These are phyloP conservation scores for Philereme transversata DNA, from an alignment of 2,888 invertebrate species.

Conservation along the genomic window DNA sequence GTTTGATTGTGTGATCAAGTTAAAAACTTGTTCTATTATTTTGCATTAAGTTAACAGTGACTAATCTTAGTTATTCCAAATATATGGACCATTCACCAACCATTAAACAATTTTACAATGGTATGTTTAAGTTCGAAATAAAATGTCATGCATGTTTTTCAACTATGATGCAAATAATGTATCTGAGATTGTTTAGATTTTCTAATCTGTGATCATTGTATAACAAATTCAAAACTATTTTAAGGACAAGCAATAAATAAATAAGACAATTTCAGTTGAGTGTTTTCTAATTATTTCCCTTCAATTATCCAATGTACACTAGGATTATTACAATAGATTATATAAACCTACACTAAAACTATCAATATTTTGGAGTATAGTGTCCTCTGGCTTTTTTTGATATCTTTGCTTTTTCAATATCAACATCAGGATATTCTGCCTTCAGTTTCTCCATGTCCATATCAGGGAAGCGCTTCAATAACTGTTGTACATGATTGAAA, in stretches of 20 bases:
- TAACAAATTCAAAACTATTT: neutral
- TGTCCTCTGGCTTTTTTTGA: constrained; percentile 86
- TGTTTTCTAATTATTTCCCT: constrained; percentile 5
- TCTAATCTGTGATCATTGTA: neutral
- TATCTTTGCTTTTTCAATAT: constrained; percentile 87
- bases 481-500: constrained; percentile 87
- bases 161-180: no score
- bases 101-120: no score
- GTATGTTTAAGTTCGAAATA: no score
- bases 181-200: neutral
- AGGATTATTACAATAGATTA: neutral
- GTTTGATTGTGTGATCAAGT: no score
- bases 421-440: constrained; percentile 89
- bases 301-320: neutral
- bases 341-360: neutral
- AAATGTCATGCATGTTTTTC: no score
- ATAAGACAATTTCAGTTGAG: constrained; percentile 2
- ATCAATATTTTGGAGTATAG: constrained; percentile 76
- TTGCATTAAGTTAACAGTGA: no score
- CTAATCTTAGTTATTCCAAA: no score
- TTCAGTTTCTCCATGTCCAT: constrained; percentile 88
- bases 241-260: neutral
- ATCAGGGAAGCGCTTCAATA: constrained; percentile 90
- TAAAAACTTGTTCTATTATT: no score
- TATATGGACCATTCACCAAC: no score